A percentile compares a stretch with the other conserved stretches of the same genome.
Evolutionary conservation across 2,797 vertebrate genomes (phyloP).

Genomic region (Parambassis ranga): DNA sequence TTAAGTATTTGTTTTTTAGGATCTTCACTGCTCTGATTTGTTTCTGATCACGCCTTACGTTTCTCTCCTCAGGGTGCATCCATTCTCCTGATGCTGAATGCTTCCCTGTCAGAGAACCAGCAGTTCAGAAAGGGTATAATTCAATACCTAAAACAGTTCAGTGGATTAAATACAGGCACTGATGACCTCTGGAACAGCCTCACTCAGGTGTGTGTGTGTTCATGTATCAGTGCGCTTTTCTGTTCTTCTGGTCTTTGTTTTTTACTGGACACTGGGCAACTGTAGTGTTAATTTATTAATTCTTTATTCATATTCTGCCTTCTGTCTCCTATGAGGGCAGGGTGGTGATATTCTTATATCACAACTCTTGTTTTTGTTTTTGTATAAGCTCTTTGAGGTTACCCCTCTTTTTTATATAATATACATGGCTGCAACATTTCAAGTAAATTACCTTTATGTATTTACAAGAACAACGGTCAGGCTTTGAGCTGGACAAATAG

Average conservation of each 20-base stretch:
- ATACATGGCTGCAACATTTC: not conserved
- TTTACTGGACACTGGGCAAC: no score
- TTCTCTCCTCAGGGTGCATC: slow-evolving; percentile 86
- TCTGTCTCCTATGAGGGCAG: no score
- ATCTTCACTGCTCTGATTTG: not conserved
- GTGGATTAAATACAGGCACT: slow-evolving; percentile 82
- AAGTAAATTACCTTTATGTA: not conserved
- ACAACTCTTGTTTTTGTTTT: not conserved
- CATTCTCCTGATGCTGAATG: slow-evolving; percentile 91
- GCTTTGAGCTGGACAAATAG: not conserved
- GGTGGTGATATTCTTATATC: not conserved
- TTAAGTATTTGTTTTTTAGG: no score
- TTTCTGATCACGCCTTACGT: not conserved
- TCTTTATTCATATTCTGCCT: not conserved
- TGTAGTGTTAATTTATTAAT: no score
- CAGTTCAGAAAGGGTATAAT: slow-evolving; percentile 87
- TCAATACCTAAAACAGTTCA: slow-evolving; percentile 84
- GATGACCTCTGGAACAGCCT: slow-evolving; percentile 92
- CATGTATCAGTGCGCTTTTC: not conserved
- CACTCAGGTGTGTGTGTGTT: slow-evolving; percentile 80
- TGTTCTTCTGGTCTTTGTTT: not conserved
- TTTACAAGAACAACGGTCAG: not conserved
- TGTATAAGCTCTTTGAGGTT: not conserved
- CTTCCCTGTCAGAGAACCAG: slow-evolving; percentile 81
- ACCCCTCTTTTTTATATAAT: not conserved